Base-by-base conservation (phyloP, 2,113 vertebrate species). In the Leucosticte australis region DNA sequence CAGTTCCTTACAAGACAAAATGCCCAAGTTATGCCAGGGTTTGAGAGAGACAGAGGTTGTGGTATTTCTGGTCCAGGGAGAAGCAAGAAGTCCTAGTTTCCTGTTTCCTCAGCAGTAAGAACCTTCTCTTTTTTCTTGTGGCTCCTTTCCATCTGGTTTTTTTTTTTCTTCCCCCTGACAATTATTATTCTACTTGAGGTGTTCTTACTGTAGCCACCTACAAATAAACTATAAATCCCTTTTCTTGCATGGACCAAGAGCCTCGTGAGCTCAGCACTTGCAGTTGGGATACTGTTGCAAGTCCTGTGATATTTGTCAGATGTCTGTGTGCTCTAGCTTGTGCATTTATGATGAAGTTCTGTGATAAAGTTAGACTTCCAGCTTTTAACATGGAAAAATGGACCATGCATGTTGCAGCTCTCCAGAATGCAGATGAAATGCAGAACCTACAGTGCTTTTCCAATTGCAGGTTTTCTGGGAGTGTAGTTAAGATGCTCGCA, bases 401-500 rank as follows among this genome's bases (percentile, higher is more conserved):
- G 15, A n/a, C 17, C 21, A n/a, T 3, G 8, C 57, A 35, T 12
- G 68, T 74, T 87, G n/a, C 56, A 65, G 27, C 28, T 67, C 28
- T 77, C 47, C n/a, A 41, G 46, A 37, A 27, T 35, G n/a, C 50
- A 42, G 55, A 53, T n/a, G 20, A 89, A 56, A 63, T 2, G 3
- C 33, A 70, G 71, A 70, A 55, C 17, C 20, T 63, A n/a, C 1
- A 4, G 1, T 57, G 33, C 23, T 80, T 63, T 69, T 73, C 44
- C n/a, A 92, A 13, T 31, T 30, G 28, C 59, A 83, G 35, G 5
- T 77, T 92, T 93, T 62, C 59, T 3, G 2, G 33, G 30, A 44
- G 28, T 4, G 1, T 56, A 39, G 15, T 33, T 41, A 26, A 76
- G 64, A 68, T 0, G 1, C 62, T 64, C 3, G 0, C 42, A 39